Evolutionary conservation across 2,888 invertebrate genomes (phyloP).

Genomic region (Noctua fimbriata): DNA sequence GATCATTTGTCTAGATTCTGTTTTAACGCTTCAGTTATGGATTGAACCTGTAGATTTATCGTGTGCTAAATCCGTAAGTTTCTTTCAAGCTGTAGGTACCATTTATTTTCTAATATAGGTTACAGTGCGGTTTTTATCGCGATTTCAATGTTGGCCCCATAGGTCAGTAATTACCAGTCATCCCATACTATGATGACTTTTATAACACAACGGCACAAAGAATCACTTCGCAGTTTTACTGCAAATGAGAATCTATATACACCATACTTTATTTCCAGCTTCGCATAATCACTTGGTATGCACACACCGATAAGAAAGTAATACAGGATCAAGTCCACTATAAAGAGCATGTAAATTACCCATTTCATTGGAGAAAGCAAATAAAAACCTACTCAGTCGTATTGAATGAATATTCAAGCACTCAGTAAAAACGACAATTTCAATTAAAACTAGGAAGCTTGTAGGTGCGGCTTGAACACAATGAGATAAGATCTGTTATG

Average conservation of each 20-base stretch:
- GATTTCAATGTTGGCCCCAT: background rate
- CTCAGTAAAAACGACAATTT: conserved; percentile 62
- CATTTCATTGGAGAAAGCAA: conserved; percentile 47
- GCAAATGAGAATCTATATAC: conserved; percentile 24
- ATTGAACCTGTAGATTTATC: background rate
- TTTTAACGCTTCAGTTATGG: background rate
- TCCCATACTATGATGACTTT: background rate
- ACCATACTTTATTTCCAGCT: conserved; percentile 35
- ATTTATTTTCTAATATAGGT: background rate
- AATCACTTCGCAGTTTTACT: background rate
- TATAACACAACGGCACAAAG: background rate
- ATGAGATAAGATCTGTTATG: conserved; percentile 75
- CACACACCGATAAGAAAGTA: conserved; percentile 43
- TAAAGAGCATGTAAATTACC: conserved; percentile 48
- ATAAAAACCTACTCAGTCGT: conserved; percentile 44
- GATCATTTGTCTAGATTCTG: background rate
- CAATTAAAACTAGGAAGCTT: conserved; percentile 73
- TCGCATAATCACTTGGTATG: conserved; percentile 22
- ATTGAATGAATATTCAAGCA: conserved; percentile 50
- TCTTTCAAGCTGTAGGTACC: background rate
- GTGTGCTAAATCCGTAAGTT: background rate
- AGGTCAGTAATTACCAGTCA: background rate
- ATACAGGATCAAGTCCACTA: conserved; percentile 36
- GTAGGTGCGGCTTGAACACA: conserved; percentile 67
- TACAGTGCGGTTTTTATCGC: background rate